Conservation (phyloP, 2,797 vertebrate genomes). For the Brachyalestes nurse region DNA sequence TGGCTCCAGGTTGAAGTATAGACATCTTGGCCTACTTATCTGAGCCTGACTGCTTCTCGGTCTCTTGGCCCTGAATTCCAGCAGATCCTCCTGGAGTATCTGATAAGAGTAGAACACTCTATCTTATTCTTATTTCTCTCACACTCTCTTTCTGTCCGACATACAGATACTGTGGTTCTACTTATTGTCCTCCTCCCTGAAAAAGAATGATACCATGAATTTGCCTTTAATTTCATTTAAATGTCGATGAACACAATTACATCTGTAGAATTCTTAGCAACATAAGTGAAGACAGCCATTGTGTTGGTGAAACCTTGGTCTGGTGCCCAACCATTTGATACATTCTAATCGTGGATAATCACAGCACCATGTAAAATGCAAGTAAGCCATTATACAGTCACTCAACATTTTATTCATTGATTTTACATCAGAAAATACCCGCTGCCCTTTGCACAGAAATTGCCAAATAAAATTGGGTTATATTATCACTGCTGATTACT, state of each 20-base stretch:
- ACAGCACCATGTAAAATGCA: not conserved
- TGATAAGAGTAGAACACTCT: conserved; percentile 38
- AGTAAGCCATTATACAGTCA: not conserved
- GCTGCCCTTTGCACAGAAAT: not conserved
- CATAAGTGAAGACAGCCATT: not conserved
- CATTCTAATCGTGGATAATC: not conserved
- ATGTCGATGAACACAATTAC: not conserved
- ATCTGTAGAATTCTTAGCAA: not conserved
- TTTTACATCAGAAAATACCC: not conserved
- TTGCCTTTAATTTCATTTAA: not conserved
- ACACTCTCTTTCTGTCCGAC: not conserved
- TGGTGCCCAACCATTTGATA: not conserved
- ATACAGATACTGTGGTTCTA: not conserved
- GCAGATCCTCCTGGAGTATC: conserved; percentile 40
- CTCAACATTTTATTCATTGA: not conserved
- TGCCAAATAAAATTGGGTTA: not conserved
- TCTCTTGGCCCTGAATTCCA: conserved; percentile 35
- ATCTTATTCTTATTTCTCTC: conserved; percentile 6
- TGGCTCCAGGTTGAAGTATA: conserved; percentile 29
- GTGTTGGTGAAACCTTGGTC: not conserved
- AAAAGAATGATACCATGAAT: not conserved
- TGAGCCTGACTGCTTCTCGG: conserved; percentile 25
- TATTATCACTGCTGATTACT: too few relatives aligned
- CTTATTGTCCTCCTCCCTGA: not conserved
- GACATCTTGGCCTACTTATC: conserved; percentile 45